Evolutionary conservation across 2,888 invertebrate genomes (phyloP).

Genomic region (Standfussiana lucernea): DNA sequence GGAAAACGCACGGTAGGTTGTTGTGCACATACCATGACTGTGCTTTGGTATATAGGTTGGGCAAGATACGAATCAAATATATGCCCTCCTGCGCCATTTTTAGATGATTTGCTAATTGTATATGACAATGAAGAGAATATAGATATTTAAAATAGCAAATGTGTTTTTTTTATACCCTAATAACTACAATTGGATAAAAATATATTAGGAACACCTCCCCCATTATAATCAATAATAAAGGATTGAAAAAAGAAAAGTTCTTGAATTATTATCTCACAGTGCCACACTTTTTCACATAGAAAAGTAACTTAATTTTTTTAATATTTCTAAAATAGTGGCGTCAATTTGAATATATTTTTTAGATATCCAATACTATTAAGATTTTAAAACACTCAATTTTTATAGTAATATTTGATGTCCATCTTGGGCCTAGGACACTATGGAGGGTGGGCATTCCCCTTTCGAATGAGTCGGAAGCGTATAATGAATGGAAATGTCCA

Average conservation of each 20-base stretch:
- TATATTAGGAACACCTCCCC: neutral
- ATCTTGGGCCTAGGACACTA: too few species aligned
- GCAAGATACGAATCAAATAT: neutral
- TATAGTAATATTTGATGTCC: too few species aligned
- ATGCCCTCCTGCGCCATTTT: conserved; percentile 1
- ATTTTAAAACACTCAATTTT: too few species aligned
- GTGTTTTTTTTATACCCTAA: neutral
- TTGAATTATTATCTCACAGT: neutral
- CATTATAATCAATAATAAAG: neutral
- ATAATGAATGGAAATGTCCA: too few species aligned
- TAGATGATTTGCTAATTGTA: conserved; percentile 3
- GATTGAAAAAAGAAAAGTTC: neutral
- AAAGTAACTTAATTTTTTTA: neutral
- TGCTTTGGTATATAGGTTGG: conserved; percentile 3
- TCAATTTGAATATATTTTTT: too few species aligned
- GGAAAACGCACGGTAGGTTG: conserved; percentile 6
- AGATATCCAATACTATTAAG: too few species aligned
- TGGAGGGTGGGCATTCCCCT: too few species aligned
- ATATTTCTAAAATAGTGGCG: conserved; percentile 8
- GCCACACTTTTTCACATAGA: neutral
- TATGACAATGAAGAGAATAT: conserved; percentile 8
- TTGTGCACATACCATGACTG: neutral
- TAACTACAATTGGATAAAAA: neutral
- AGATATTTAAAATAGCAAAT: conserved; percentile 1
- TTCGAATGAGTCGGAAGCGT: too few species aligned